phyloP scores from a whole-genome alignment of 1,140 invertebrate species.

The Zeugodacus cucurbitae region DNA sequence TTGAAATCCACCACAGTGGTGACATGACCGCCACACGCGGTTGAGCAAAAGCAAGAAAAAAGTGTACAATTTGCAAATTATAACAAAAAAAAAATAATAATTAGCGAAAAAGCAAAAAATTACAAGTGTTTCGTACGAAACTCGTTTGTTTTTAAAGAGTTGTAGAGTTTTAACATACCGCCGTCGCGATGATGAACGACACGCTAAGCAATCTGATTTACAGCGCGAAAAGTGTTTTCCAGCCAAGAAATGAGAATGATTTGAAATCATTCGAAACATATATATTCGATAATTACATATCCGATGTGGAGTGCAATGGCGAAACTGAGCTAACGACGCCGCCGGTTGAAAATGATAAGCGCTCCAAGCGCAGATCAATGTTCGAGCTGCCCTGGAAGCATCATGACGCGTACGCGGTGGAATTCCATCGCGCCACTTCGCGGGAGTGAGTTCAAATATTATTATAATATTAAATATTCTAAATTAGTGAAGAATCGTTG shows the following conservation, averaged over 20 bases:
- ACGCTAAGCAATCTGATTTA: constrained; percentile 39
- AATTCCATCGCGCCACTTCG: constrained; percentile 15
- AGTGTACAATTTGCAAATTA: background rate
- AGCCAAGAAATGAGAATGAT: constrained; percentile 40
- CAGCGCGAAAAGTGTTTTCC: constrained; percentile 45
- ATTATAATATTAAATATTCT: no score
- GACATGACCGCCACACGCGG: background rate
- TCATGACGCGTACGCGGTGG: background rate
- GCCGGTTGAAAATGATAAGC: background rate
- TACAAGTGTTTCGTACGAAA: background rate
- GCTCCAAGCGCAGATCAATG: constrained; percentile 36
- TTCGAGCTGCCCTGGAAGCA: constrained; percentile 33
- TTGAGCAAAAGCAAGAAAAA: background rate
- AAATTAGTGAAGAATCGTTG: no score
- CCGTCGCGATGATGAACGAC: constrained; percentile 38
- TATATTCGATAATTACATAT: constrained; percentile 41
- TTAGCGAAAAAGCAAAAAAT: background rate
- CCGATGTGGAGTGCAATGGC: background rate
- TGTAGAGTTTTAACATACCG: background rate
- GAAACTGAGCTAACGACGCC: background rate
- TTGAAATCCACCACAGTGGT: background rate
- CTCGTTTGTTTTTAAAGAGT: no score
- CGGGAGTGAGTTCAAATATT: constrained; percentile 34
- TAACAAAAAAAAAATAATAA: background rate
- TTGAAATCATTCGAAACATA: constrained; percentile 39